phyloP scores from a whole-genome alignment of 2,113 vertebrate genomes.

The Saccopteryx bilineata region DNA sequence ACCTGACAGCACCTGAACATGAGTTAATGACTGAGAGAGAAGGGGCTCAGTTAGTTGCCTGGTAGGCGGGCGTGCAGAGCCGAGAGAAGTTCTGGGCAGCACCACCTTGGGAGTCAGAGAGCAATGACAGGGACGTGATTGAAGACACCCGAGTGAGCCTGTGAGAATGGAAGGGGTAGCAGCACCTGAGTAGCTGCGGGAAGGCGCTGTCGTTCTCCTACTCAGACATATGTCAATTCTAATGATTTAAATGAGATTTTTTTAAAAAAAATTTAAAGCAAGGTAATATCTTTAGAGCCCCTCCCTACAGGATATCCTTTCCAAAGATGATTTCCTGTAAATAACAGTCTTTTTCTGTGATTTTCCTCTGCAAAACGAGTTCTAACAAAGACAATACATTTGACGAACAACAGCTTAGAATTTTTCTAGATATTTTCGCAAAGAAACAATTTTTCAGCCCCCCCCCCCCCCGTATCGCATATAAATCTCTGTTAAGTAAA shows the following conservation, averaged over 20 bases:
- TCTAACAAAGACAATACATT: slow-evolving; percentile 49
- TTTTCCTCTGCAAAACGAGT: slow-evolving; percentile 19
- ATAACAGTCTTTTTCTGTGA: neutral
- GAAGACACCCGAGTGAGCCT: slow-evolving; percentile 51
- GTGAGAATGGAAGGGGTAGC: neutral
- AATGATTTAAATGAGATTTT: slow-evolving; percentile 55
- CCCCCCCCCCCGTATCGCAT: neutral
- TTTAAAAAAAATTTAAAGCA: neutral
- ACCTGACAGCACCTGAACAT: slow-evolving; percentile 5
- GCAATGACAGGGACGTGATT: slow-evolving; percentile 61
- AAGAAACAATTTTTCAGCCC: neutral
- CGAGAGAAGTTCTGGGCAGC: neutral
- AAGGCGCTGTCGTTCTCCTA: neutral
- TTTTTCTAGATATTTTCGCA: slow-evolving; percentile 61
- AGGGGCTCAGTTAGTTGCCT: neutral
- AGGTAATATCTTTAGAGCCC: slow-evolving; percentile 33
- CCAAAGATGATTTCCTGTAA: slow-evolving; percentile 23
- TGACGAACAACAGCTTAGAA: slow-evolving; percentile 29
- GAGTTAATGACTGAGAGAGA: slow-evolving; percentile 51
- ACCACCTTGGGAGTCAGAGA: neutral
- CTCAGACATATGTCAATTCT: slow-evolving; percentile 40
- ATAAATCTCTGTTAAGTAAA: slow-evolving; percentile 47
- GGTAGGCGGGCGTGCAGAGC: neutral
- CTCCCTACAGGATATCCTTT: neutral
- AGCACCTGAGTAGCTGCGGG: neutral